Base-by-base conservation (phyloP, 2,113 vertebrate species). In the Rhodinocichla rosea region DNA sequence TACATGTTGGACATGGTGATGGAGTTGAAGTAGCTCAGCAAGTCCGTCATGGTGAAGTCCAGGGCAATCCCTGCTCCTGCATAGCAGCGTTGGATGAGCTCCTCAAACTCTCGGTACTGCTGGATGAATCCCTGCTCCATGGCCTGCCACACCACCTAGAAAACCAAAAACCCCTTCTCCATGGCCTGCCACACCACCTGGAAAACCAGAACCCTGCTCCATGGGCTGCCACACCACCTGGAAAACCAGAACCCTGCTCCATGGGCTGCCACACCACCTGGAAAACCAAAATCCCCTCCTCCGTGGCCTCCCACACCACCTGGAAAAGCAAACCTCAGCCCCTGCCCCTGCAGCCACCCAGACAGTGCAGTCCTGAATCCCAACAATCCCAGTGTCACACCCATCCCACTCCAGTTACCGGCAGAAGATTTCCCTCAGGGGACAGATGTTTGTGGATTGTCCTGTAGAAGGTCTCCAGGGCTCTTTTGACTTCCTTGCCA, bases 11-110 rank as follows among this genome's bases (percentile, higher is more conserved):
- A 62, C 30, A 10, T 15, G 14, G 92, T 71, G 92, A 93, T 93
- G 77, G 92, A 94, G 60, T 19, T 92, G 86, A 97, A 98, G 78
- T 92, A 97, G 73, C 83, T 87, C 71, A 97, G 92, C 45, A 97
- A 67, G 49, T 97, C 94, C 69, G 94, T 76, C 65, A 37, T 16
- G 26, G 65, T 95, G 89, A 97, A 95, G 17, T 90, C 95, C 94
- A 97, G 90, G 21, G 89, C 67, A 52, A 97, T 94, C 33, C 93
- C 96, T 39, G 96, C 86, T 15, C 90, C 96, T 3, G 64, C 53
- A 0, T 88, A 97, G 44, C 97, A 97, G 55, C 21, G 40, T 3
- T 70, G 89, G 69, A 96, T 94, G 49, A 97, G 94, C 15, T 84
- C 64, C 81, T 96, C 83, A 35, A 97, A 96, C 37, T 97, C 81